Base-by-base conservation (phyloP, 2,797 vertebrate genomes). In the Enteromius thamalakanensis region DNA sequence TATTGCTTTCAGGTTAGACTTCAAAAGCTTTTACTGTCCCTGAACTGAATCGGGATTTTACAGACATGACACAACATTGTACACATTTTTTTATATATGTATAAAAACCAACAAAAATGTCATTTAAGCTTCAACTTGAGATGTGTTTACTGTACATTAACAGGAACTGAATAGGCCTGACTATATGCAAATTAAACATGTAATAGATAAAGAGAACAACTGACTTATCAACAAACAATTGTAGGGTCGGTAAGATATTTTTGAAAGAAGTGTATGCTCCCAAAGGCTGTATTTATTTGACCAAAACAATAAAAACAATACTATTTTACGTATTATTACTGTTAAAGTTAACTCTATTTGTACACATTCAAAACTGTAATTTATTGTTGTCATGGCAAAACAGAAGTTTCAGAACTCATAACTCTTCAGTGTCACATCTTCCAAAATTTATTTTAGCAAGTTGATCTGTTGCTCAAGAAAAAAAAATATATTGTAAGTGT, bases 1-100 rank as follows among this genome's bases (percentile, higher is more conserved):
- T 81, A 96, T 99, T 62, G 93, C 96, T 75, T 99, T 99, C 94
- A 97, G 98, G 98, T 99, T 92, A 1, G 42, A 62, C 65, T 37
- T 53, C 51, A 68, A 69, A 42, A 53, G 34, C 47, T 21, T 65
- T 76, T 32, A 21, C 37, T 68, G 40, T 45, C 15, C 6, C 29
- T 65, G 6, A 81, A 51, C 6, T 17, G n/a, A 65, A 26, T 11
- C 14, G 42, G 74, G n/a, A 42, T 60, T 76, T 60, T 60, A 26
- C 53, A 53, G 49, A 8, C 32, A 6, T 75, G 32, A 75, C 21
- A 4, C 67, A 45, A 45, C 11, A 45, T 15, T 45, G 68, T 15
- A 23, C 4, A 45, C 40, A 45, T 11, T 42, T 42, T 40, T 40
- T 40, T 40, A 26, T 26, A 26, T 26, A 26, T 26, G 26, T 26